Evolutionary conservation across 2,113 vertebrate genomes (phyloP).

Genomic region (Paracanthobrama guichenoti): DNA sequence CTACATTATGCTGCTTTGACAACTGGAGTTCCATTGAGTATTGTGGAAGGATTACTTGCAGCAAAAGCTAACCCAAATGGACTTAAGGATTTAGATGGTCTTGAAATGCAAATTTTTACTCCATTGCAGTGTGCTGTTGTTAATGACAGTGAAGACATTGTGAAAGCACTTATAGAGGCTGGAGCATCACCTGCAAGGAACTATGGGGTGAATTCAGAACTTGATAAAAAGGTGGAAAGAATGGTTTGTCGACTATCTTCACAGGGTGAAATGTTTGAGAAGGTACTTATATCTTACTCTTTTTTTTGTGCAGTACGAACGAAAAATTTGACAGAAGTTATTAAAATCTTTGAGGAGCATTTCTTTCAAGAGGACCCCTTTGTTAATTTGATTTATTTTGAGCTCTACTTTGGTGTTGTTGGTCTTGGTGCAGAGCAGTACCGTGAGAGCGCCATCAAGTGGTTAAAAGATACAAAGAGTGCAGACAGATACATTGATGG

Average conservation of each 20-base stretch:
- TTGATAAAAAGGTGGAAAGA: slow-evolving; percentile 48
- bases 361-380: slow-evolving; percentile 62
- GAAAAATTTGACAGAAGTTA: slow-evolving; percentile 46
- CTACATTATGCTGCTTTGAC: slow-evolving; percentile 56
- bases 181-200: slow-evolving; percentile 9
- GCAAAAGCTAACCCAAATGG: slow-evolving; percentile 10
- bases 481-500: slow-evolving; percentile 45
- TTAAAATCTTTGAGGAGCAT: neutral
- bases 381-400: slow-evolving; percentile 32
- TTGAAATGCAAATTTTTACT: rapidly evolving
- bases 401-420: slow-evolving; percentile 24
- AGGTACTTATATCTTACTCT: slow-evolving; percentile 7
- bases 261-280: neutral
- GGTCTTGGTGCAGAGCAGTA: rapidly evolving
- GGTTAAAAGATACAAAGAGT: slow-evolving; percentile 57
- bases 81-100: neutral
- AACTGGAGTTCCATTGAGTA: neutral
- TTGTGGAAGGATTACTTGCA: slow-evolving; percentile 23
- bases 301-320: rapidly evolving
- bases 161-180: slow-evolving; percentile 54
- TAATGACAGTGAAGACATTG: slow-evolving; percentile 44
- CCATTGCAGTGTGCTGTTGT: slow-evolving; percentile 57
- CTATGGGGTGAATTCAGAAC: neutral
- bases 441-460: slow-evolving; percentile 43
- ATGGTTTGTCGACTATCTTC: slow-evolving; percentile 41